phyloP scores from a whole-genome alignment of 2,797 vertebrate genomes.

The Neopelma chrysocephalum region DNA sequence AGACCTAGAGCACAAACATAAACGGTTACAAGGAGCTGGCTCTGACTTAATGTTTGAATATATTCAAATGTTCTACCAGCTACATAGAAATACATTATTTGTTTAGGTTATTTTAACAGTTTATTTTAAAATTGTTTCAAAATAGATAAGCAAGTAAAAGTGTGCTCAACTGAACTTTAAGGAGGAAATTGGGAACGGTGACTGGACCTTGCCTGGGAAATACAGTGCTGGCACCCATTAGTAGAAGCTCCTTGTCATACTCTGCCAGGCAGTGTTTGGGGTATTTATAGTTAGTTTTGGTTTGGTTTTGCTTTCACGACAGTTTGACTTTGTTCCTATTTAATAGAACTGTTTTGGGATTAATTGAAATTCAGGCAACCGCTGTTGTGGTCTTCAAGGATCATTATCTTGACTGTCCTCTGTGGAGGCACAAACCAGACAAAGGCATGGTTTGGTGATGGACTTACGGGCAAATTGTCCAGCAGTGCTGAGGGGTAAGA shows the following conservation, averaged over 20 bases:
- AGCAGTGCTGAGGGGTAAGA: not conserved
- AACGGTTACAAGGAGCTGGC: not conserved
- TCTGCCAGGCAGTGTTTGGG: not conserved
- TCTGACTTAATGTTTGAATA: not conserved
- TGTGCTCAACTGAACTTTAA: not conserved
- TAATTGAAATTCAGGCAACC: not conserved
- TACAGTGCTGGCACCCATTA: rapidly evolving
- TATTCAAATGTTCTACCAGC: not conserved
- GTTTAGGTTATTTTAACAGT: not conserved
- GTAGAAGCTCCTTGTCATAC: not conserved
- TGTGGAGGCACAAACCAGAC: not conserved
- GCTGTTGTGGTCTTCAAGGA: not conserved
- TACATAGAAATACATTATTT: not conserved
- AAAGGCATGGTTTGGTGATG: not conserved
- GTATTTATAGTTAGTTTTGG: not conserved
- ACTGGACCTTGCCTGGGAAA: not conserved
- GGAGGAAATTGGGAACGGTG: not conserved
- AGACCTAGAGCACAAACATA: conserved; percentile 15
- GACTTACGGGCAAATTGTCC: not conserved
- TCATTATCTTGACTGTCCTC: not conserved
- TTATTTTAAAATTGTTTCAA: not conserved
- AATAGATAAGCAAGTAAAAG: not conserved
- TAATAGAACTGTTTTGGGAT: not conserved
- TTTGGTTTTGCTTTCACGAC: not conserved
- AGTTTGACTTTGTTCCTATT: not conserved